Evolutionary conservation across 2,797 vertebrate genomes (phyloP).

Genomic region (Siniperca undulata): DNA sequence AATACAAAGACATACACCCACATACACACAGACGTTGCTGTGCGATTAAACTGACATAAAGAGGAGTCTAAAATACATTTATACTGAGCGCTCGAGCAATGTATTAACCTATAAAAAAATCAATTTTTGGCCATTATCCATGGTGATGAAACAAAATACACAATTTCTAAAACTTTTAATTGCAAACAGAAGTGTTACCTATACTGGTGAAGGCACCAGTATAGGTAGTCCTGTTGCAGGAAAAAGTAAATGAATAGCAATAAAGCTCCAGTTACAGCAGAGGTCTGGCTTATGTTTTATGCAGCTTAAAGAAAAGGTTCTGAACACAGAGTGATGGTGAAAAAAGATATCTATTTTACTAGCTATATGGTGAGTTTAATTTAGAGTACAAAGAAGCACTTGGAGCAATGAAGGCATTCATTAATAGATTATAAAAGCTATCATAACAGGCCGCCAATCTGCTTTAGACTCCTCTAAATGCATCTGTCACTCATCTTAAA

Average conservation of each 20-base stretch:
- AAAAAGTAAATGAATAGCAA: conserved; percentile 36
- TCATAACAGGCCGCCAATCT: background rate
- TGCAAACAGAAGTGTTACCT: background rate
- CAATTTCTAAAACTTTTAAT: background rate
- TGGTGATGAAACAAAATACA: background rate
- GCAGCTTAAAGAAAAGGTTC: conserved; percentile 11
- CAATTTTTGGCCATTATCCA: background rate
- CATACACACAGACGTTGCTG: conserved; percentile 22
- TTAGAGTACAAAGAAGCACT: background rate
- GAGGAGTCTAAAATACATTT: background rate
- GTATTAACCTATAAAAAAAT: background rate
- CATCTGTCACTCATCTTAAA: background rate
- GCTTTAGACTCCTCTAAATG: conserved; percentile 1
- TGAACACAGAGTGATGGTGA: background rate
- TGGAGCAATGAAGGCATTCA: background rate
- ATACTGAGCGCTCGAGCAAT: background rate
- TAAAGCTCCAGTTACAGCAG: conserved; percentile 43
- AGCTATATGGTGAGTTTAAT: conserved; percentile 11
- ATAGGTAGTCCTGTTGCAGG: conserved; percentile 7
- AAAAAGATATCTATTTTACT: background rate
- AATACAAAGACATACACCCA: conserved; percentile 13
- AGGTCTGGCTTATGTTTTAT: conserved; percentile 10
- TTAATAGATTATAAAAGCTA: background rate
- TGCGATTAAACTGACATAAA: conserved; percentile 9
- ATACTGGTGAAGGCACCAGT: background rate